These are phyloP conservation scores for Pangasianodon hypophthalmus DNA, from an alignment of 2,113 vertebrate species.

Conservation along the genomic window DNA sequence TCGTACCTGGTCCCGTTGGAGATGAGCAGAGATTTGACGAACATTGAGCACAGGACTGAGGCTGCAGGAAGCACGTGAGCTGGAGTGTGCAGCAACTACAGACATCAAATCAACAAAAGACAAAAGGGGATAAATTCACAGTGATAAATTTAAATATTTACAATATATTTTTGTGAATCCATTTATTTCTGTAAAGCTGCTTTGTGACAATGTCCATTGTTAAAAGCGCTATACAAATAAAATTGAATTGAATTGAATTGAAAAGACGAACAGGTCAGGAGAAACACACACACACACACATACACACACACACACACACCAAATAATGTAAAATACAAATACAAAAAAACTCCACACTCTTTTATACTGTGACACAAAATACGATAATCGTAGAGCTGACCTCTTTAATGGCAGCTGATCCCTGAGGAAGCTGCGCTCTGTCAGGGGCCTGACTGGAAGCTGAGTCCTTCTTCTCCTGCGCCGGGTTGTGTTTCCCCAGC, in stretches of 20 bases:
- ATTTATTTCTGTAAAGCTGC: no score
- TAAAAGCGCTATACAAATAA: no score
- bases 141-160: no score
- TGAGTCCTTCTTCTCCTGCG: constrained; percentile 58
- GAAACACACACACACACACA: not conserved
- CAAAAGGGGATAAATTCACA: no score
- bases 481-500: constrained; percentile 81
- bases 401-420: constrained; percentile 81
- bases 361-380: no score
- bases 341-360: not conserved
- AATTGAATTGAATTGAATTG: no score
- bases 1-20: constrained; percentile 68
- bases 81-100: constrained; percentile 88
- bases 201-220: no score
- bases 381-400: constrained; percentile 62
- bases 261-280: not conserved
- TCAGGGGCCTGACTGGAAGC: constrained; percentile 51
- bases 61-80: constrained; percentile 91
- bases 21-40: constrained; percentile 85
- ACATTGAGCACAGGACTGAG: constrained; percentile 87
- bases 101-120: constrained; percentile 8
- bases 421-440: constrained; percentile 66
- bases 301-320: not conserved
- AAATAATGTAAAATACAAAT: not conserved
- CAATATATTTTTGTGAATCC: no score